Evolutionary conservation across 2,797 vertebrate genomes (phyloP), one percentile per base, ranked within the genome.

Genomic region (Myripristis jacobus): DNA sequence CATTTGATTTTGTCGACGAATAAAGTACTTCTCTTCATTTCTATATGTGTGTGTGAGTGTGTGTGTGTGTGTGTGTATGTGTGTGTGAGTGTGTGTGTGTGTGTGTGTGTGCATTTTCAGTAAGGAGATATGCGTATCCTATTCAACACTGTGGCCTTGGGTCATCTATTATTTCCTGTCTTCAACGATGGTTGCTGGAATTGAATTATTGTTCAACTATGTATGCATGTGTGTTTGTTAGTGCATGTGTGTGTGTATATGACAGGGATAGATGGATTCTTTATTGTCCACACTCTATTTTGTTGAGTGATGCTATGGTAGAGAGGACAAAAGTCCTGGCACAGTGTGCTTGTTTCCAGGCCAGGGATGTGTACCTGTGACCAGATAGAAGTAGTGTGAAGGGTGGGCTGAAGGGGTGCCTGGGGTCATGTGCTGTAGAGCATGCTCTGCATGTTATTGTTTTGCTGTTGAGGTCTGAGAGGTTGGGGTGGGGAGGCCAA

Each of bases 1-100:
- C 91, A 92, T 90, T 47, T 66, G 82, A 92, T 92, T 89, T 87
- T 51, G 64, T 29, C 58, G 66, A 51, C 80, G 83, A 72, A 86
- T 84, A 87, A 88, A 86, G 79, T 85, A 80, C 74, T 64, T 19
- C 11, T 53, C 34, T 44, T 52, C 52, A 61, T 63, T 70, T 72
- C 52, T 66, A 31, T 46, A 36, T 79, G 79, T 79, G 41, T 27
- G 22, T 54, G 58, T 50, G 54, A 78, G 38, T 66, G 27, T 50
- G 22, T 72, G 47, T 64, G 58, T 70, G 22, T 41, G n/a, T 58
- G 24, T 70, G n/a, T 48, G 41, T 27, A n/a, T 54, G 58, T 50
- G 54, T 80, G 38, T 66, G 27, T 50, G 22, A 69, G 47, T 64
- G 58, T 70, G 22, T 41, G n/a, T 58, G 24, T 70, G n/a, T 48